A percentile compares a stretch with the other conserved stretches of the same genome.
Evolutionary conservation across 2,888 invertebrate genomes (phyloP).

Genomic region (Sclerodermus sp.): DNA sequence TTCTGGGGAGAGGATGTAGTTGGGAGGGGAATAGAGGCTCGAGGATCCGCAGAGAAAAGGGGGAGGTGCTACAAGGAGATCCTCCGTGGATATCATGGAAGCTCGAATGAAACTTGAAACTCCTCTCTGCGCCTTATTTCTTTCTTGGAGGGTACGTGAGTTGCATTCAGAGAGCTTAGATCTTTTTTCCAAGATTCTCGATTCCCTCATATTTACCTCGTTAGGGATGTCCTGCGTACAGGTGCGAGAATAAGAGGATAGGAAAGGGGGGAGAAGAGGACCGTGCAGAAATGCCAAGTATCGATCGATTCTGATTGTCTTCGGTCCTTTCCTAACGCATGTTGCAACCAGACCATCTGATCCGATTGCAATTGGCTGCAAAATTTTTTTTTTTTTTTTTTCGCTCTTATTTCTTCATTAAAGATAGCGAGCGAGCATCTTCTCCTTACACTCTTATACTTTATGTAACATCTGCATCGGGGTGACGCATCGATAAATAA

Average conservation of each 20-base stretch:
- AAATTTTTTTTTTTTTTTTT: too few species aligned
- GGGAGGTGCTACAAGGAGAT: constrained; percentile 24
- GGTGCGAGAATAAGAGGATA: constrained; percentile 15
- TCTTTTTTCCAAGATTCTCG: constrained; percentile 21
- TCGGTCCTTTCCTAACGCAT: not conserved
- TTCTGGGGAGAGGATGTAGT: not conserved
- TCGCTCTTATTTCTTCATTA: too few species aligned
- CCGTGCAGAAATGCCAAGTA: not conserved
- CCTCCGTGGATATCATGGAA: constrained; percentile 38
- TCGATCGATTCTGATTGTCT: constrained; percentile 16
- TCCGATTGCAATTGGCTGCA: too few species aligned
- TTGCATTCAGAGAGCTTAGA: constrained; percentile 32
- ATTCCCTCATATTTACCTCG: constrained; percentile 44
- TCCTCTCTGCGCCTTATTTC: constrained; percentile 37
- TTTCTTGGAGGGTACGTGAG: constrained; percentile 39
- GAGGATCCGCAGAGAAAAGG: not conserved
- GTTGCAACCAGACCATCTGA: too few species aligned
- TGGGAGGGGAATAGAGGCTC: not conserved
- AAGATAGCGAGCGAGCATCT: too few species aligned
- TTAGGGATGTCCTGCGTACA: constrained; percentile 32
- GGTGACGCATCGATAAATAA: too few species aligned
- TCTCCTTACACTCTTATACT: too few species aligned
- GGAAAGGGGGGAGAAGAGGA: not conserved
- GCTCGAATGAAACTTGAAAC: constrained; percentile 43
- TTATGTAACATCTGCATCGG: too few species aligned